Conservation (phyloP, 92 coral and sea anemone genomes). For the Blastomussa wellsi region DNA sequence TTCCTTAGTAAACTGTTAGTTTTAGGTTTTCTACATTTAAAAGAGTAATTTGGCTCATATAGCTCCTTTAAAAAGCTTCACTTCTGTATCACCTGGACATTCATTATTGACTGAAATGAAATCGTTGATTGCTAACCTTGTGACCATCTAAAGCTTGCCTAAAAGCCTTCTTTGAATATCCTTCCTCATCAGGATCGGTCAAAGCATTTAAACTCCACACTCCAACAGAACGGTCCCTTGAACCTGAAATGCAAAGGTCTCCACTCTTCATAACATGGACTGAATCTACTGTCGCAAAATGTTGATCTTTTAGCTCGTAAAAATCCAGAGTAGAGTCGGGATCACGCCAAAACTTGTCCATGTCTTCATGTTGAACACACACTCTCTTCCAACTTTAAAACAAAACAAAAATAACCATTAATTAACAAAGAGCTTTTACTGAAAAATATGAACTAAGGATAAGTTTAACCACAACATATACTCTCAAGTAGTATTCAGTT, state of each 20-base stretch:
- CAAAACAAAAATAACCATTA: background rate
- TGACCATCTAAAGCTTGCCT: constrained; percentile 81
- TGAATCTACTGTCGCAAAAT: constrained; percentile 86
- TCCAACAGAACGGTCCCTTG: constrained; percentile 75
- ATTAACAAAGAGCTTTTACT: no score
- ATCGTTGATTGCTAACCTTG: constrained; percentile 57
- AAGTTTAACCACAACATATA: no score
- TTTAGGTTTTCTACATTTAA: no score
- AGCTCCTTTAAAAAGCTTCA: no score
- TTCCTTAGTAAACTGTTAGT: no score
- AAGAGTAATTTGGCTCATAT: no score
- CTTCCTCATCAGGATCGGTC: constrained; percentile 38
- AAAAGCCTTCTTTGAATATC: constrained; percentile 70
- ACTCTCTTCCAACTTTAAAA: constrained; percentile 75
- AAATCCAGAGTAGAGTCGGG: constrained; percentile 64
- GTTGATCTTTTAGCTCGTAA: constrained; percentile 67
- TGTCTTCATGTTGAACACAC: constrained; percentile 88
- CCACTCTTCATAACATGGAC: constrained; percentile 78
- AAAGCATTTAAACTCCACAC: constrained; percentile 70
- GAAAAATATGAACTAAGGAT: no score
- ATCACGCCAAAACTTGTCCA: constrained; percentile 78
- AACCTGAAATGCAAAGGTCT: constrained; percentile 80
- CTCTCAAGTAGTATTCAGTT: no score
- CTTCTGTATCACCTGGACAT: no score
- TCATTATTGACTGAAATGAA: background rate